phyloP scores from a whole-genome alignment of 2,797 vertebrate species.

The Champsocephalus gunnari region DNA sequence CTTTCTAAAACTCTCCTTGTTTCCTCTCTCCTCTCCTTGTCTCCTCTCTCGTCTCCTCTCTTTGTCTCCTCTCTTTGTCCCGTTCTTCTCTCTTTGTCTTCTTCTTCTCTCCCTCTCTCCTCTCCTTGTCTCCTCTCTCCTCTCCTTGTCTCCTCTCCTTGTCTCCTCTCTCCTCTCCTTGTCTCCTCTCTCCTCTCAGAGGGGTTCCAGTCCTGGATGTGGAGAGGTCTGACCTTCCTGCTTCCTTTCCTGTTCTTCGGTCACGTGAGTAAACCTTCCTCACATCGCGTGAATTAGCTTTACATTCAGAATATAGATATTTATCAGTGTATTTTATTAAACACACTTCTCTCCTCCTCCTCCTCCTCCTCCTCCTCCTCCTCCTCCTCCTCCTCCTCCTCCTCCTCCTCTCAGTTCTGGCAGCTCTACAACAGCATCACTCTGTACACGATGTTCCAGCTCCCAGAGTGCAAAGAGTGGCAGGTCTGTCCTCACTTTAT shows the following conservation, averaged over 20 bases:
- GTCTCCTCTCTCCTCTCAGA: slow-evolving; percentile 78
- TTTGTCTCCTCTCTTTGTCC: too few relatives aligned
- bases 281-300: neutral
- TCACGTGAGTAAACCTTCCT: slow-evolving; percentile 86
- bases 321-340: neutral
- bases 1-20: too few relatives aligned
- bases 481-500: slow-evolving; percentile 86
- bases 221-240: slow-evolving; percentile 96
- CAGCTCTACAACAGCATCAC: slow-evolving; percentile 94
- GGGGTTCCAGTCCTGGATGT: slow-evolving; percentile 99
- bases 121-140: too few relatives aligned
- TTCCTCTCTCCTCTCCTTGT: too few relatives aligned
- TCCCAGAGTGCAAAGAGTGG: slow-evolving; percentile 96
- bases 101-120: too few relatives aligned
- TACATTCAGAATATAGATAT: neutral
- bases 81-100: too few relatives aligned
- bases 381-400: neutral
- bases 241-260: slow-evolving; percentile 97
- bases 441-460: slow-evolving; percentile 90
- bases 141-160: too few relatives aligned
- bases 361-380: slow-evolving; percentile 11
- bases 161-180: too few relatives aligned
- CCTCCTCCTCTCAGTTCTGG: slow-evolving; percentile 88
- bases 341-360: too few relatives aligned
- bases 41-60: too few relatives aligned